Conservation (phyloP, 2,888 invertebrate genomes). For the Autographa gamma region DNA sequence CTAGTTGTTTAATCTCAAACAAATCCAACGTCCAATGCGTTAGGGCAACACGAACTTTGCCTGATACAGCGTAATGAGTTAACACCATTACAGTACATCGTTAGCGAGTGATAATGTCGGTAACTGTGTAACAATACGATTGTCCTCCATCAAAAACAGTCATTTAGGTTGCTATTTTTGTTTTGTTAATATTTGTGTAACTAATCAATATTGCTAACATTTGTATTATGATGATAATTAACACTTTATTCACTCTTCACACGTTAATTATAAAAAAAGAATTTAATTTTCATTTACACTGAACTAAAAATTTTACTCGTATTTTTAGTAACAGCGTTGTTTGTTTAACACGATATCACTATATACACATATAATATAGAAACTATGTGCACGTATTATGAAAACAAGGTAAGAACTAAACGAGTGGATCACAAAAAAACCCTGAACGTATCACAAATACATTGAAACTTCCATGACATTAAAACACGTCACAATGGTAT, state of each 20-base stretch:
- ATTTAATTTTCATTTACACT: no score
- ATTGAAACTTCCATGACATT: slow-evolving; percentile 26
- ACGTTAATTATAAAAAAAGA: no score
- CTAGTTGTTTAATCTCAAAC: slow-evolving; percentile 74
- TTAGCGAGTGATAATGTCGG: slow-evolving; percentile 62
- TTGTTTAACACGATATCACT: no score
- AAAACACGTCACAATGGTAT: slow-evolving; percentile 32
- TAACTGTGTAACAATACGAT: slow-evolving; percentile 21
- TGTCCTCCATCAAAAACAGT: slow-evolving; percentile 37
- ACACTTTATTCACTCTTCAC: no score
- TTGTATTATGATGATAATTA: no score
- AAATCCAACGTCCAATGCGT: slow-evolving; percentile 63
- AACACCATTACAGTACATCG: slow-evolving; percentile 62
- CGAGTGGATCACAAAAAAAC: slow-evolving; percentile 22
- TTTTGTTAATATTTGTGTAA: slow-evolving; percentile 25
- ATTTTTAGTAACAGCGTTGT: no score
- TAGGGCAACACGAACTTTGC: slow-evolving; percentile 64
- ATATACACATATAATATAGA: background rate
- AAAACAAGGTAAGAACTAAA: background rate
- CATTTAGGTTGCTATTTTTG: slow-evolving; percentile 12
- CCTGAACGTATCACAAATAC: slow-evolving; percentile 32
- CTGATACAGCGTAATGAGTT: slow-evolving; percentile 70
- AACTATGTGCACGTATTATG: slow-evolving; percentile 10
- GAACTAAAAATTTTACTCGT: no score
- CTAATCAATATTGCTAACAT: no score